Base-by-base conservation (phyloP, 2,797 vertebrate species). In the Hipposideros larvatus region DNA sequence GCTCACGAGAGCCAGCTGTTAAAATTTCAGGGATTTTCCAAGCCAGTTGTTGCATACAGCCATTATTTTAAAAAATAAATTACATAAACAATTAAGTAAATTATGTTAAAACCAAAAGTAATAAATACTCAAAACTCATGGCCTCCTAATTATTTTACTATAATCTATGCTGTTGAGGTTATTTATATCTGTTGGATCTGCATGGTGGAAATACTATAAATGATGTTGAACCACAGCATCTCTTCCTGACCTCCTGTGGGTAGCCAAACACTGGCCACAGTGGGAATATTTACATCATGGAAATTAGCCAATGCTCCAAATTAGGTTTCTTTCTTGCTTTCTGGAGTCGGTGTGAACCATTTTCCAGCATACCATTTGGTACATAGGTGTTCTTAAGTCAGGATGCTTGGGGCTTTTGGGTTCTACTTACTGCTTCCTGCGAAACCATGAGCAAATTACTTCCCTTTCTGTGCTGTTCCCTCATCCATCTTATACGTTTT, bases 21-120 rank as follows among this genome's bases (percentile, higher is more conserved):
- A 90, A 92, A 79, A 87, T 90, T 87, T 96, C 37, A 93, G 71
- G 66, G 37, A 11, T 91, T 95, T 89, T 91, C 51, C 28, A 91
- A 85, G 51, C 16, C 10, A 22, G 55, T 57, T 94, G 55, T 86
- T 80, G 94, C 86, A 77, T 75, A 71, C 18, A 95, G 46, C 16
- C 59, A 94, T 95, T 84, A 95, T 92, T 87, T 71, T 63, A 46
- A 66, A 94, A 70, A 88, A 94, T 68, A 87, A 77, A 71, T 89
- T 71, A 70, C 51, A 55, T 68, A 94, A 82, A 75, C 11, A 84
- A 53, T 85, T 91, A 93, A 94, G 87, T 71, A 92, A 88, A 93
- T 83, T 31, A 68, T 86, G 48, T 68, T 91, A 51, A 61, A 93
- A 91, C 78, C 13, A 59, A 84, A 83, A n/a, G 26, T 87, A 89